Conservation (phyloP, 2,797 vertebrate genomes). For the Otolemur crassicaudatus region DNA sequence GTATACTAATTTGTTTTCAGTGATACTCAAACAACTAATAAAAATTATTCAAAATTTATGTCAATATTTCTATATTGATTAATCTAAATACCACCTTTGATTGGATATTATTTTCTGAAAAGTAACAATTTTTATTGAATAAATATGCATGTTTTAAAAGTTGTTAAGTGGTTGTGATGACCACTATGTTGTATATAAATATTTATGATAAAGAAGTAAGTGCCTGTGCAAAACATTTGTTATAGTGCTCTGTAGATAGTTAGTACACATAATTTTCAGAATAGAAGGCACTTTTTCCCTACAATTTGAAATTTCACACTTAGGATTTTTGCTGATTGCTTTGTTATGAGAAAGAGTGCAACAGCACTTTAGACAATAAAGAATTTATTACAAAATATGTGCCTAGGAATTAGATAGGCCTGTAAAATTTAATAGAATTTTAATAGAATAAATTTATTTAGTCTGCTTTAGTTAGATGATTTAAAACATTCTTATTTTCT, state of each 20-base stretch:
- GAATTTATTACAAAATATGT: neutral
- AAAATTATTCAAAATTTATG: neutral
- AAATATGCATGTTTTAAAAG: neutral
- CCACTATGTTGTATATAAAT: neutral
- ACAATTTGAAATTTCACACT: neutral
- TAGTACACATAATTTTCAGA: neutral
- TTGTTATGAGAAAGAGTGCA: neutral
- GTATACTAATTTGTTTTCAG: neutral
- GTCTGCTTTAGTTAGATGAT: neutral
- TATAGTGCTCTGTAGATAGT: neutral
- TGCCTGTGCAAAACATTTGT: neutral
- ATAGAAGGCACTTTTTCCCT: neutral
- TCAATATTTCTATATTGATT: neutral
- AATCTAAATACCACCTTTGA: neutral
- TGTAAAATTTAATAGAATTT: neutral
- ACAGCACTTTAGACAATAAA: conserved; percentile 10
- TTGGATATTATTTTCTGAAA: conserved; percentile 40
- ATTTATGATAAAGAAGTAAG: conserved; percentile 18
- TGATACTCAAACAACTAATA: neutral
- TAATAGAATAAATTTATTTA: neutral
- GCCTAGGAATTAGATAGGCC: neutral
- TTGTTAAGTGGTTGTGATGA: neutral
- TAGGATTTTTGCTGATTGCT: neutral
- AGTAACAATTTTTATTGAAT: neutral
- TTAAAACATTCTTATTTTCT: conserved; percentile 6